A percentile compares a stretch with the other conserved stretches of the same genome.
phyloP scores from a whole-genome alignment of 2,888 invertebrate species.

The Aphidoletes aphidimyza region DNA sequence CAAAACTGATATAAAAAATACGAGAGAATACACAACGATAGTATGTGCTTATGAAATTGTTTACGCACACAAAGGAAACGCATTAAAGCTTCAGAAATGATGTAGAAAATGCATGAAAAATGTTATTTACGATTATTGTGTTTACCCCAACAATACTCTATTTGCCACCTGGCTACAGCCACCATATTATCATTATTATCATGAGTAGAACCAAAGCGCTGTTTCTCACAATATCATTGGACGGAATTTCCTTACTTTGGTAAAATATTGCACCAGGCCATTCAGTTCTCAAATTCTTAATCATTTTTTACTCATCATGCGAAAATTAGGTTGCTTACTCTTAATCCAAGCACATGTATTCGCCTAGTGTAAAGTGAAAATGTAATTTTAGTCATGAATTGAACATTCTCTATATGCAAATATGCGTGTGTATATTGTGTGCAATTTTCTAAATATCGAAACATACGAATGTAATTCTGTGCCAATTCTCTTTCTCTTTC shows the following conservation, averaged over 20 bases:
- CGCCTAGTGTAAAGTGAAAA: not conserved
- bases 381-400: not conserved
- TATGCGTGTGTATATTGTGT: too few species aligned
- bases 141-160: constrained; percentile 35
- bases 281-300: not conserved
- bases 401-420: too few species aligned
- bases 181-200: not conserved
- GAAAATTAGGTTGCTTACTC: not conserved
- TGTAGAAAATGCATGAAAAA: constrained; percentile 26
- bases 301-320: not conserved
- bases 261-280: too few species aligned
- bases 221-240: not conserved
- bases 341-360: not conserved
- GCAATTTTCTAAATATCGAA: too few species aligned
- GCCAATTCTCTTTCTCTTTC: too few species aligned
- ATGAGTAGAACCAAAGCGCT: too few species aligned
- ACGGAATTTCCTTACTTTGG: not conserved
- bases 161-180: not conserved
- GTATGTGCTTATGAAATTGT: not conserved
- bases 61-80: not conserved
- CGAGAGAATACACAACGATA: not conserved
- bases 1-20: constrained; percentile 39
- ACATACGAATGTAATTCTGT: too few species aligned
- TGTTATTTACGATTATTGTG: constrained; percentile 34
- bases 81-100: not conserved